Conservation (phyloP, 2,888 invertebrate genomes). For the Rhamphomyia laevipes region DNA sequence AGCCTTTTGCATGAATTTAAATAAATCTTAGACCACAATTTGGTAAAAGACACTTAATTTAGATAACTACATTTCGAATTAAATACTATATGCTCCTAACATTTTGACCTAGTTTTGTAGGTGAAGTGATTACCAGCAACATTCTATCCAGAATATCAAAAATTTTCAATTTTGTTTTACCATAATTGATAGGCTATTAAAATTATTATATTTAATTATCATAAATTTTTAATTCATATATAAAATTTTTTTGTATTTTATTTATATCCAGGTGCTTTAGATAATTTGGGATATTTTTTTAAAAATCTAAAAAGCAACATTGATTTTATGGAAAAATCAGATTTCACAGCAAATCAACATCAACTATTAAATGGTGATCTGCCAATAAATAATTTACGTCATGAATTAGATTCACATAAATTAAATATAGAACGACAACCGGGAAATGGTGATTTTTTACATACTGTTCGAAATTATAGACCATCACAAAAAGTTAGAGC, state of each 20-base stretch:
- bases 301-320: constrained; percentile 30
- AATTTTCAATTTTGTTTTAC: too few relatives aligned
- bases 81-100: too few relatives aligned
- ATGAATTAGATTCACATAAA: constrained; percentile 8
- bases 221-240: neutral
- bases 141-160: too few relatives aligned
- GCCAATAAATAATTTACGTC: neutral
- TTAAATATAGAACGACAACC: constrained; percentile 18
- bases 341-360: constrained; percentile 22
- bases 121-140: too few relatives aligned
- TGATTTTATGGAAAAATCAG: constrained; percentile 27
- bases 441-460: constrained; percentile 34
- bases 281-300: constrained; percentile 32
- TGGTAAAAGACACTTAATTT: too few relatives aligned
- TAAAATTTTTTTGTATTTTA: neutral
- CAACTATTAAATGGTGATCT: constrained; percentile 30
- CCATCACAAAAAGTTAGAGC: constrained; percentile 44
- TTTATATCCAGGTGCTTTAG: constrained; percentile 29
- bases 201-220: too few relatives aligned
- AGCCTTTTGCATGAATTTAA: too few relatives aligned
- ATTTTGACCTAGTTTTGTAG: too few relatives aligned
- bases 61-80: too few relatives aligned
- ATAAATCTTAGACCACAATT: too few relatives aligned
- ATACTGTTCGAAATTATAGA: constrained; percentile 36
- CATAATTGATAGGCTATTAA: too few relatives aligned